Base-by-base conservation (phyloP, 2,113 vertebrate genomes). In the Empidonax traillii region DNA sequence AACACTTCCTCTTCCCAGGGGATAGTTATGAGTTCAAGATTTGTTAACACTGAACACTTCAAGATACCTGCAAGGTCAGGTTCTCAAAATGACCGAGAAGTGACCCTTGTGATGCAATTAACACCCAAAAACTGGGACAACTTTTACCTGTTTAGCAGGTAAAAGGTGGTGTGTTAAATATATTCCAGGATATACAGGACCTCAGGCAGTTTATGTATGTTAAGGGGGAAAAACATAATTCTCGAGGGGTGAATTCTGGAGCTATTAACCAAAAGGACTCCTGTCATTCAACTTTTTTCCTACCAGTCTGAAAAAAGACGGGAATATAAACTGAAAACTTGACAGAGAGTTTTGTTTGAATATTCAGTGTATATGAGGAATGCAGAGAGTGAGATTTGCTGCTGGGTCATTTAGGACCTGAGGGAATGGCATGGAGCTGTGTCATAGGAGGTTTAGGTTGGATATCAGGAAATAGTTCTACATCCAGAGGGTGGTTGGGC, bases 361-460 rank as follows among this genome's bases (percentile, higher is more conserved):
- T 31, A 46, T 35, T 62, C 13, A 12, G 68, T 3, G 49, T 9
- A 6, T 27, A 3, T 25, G 18, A 83, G 62, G 18, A 35, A 24
- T 0, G 28, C 1, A 37, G 19, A 55, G 53, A 87, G 55, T 21
- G 43, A 25, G 35, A n/a, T 66, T n/a, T 4, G 2, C 58, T 71
- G 35, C 21, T 33, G 82, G 55, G 49, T 43, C 61, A 35, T 51
- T 80, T 3, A 16, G 58, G 21, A 33, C 22, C 12, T 8, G 22
- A 23, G 46, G 63, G 49, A 72, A 4, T 0, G 4, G 49, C 35
- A 9, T 56, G 51, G 13, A 35, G 49, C 28, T 71, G 56, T 0
- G 20, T 2, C 47, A 55, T 47, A 28, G 14, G 2, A 63, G 63
- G 46, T 0, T 41, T 1, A 6, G 74, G 47, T 1, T 62, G 74